Evolutionary conservation across 2,888 invertebrate genomes (phyloP).

Genomic region (Miltochrista miniata): DNA sequence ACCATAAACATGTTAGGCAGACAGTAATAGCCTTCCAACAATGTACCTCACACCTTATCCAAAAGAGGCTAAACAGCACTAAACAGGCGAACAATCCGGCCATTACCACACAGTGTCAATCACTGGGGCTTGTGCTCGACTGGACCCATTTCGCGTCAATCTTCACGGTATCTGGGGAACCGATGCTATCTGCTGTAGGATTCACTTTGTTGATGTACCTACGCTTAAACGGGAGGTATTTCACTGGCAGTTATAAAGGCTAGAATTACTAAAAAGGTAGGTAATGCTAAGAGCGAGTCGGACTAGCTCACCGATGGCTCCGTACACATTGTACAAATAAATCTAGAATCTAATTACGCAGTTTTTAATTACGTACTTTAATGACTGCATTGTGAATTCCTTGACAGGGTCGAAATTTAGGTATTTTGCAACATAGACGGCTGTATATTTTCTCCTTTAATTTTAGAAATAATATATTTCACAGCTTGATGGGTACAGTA

Average conservation of each 20-base stretch:
- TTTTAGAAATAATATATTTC: too few relatives aligned
- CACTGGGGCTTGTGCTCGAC: conserved; percentile 27
- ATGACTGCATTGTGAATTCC: too few relatives aligned
- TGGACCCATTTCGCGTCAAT: conserved; percentile 63
- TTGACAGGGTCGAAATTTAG: too few relatives aligned
- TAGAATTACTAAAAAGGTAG: too few relatives aligned
- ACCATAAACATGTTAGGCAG: conserved; percentile 11
- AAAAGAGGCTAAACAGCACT: conserved; percentile 28
- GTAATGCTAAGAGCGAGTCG: too few relatives aligned
- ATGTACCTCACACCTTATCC: conserved; percentile 25
- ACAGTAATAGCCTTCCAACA: conserved; percentile 32
- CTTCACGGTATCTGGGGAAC: conserved; percentile 27
- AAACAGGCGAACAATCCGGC: conserved; percentile 40
- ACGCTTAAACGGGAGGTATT: not conserved
- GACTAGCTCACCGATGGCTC: too few relatives aligned
- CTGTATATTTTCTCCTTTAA: too few relatives aligned
- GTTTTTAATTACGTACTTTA: too few relatives aligned
- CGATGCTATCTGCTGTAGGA: conserved; percentile 14
- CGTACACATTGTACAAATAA: too few relatives aligned
- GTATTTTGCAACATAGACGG: too few relatives aligned
- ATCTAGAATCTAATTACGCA: too few relatives aligned
- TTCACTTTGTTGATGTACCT: conserved; percentile 20
- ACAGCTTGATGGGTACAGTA: too few relatives aligned
- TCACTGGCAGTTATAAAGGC: not conserved
- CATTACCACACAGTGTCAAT: conserved; percentile 65